Conservation (phyloP, 1,140 invertebrate genomes). For the Melanaphis sacchari region DNA sequence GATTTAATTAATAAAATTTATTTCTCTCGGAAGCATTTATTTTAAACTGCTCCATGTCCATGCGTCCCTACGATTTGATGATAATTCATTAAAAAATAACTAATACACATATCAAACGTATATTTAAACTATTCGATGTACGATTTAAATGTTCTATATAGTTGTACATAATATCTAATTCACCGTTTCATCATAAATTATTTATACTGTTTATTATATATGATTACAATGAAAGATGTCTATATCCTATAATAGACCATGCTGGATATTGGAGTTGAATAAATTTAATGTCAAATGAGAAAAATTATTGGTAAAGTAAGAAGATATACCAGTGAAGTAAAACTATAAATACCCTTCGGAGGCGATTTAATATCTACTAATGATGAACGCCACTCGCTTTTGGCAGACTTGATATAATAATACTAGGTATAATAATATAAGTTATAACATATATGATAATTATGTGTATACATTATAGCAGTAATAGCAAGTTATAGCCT, state of each 20-base stretch:
- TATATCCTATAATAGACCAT: background rate
- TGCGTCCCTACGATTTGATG: background rate
- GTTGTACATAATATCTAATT: background rate
- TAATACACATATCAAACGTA: background rate
- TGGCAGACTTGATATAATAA: conserved; percentile 16
- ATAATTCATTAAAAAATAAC: background rate
- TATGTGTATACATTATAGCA: background rate
- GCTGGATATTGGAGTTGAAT: background rate
- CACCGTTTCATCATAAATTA: background rate
- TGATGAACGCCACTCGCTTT: background rate
- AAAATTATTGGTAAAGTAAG: background rate
- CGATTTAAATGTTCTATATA: background rate
- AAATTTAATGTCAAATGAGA: background rate
- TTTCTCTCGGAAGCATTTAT: background rate
- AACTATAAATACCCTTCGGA: conserved; percentile 12
- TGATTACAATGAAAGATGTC: too few relatives aligned
- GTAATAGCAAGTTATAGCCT: background rate
- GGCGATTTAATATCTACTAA: background rate
- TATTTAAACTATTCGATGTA: background rate
- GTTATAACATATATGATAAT: background rate
- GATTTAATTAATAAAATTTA: background rate
- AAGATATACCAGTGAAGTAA: background rate
- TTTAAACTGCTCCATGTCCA: background rate
- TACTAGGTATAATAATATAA: background rate
- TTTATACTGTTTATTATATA: background rate